Base-by-base conservation (phyloP, 2,888 invertebrate genomes). In the Vesta saturnalis region DNA sequence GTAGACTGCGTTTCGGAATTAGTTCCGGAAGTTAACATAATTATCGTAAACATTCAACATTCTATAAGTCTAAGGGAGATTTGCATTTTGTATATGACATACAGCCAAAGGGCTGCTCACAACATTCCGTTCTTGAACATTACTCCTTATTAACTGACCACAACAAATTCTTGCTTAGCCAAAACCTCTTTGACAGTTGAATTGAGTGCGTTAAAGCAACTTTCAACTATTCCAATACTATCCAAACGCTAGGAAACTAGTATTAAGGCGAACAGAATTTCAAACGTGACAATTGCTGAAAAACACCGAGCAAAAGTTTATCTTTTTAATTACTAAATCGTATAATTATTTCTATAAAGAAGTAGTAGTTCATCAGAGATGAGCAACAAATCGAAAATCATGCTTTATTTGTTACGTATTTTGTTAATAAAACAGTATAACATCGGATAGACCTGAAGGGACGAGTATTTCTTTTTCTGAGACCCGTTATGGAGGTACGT, bases 201-300 rank as follows among this genome's bases (percentile, higher is more conserved):
- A 69, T 61, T 66, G 71, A 23, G 65, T 69, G 66, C 66, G 71
- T 71, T 69, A 67, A 52, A 57, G 60, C 54, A 65, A 70, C 65
- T 64, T 63, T 54, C 54, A 73, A 73, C 73, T 73, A 73, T 73
- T 73, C 67, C 73, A 72, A 72, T 73, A 63, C 63, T 57, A 39
- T 39, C 39, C n/a, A 39, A 39, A 39, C 39, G n/a, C 39, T n/a
- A 39, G 12, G 8, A 39, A 39, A 39, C 39, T n/a, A 39, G 39
- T 39, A 39, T 39, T 39, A n/a, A n/a, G 8, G 39, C 21, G 22
- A 54, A 49, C 63, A 58, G 58, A 59, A 67, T 63, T 58, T 63
- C 63, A 55, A 64, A 55, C 60, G 60, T 64, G 68, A 68, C 68
- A 59, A n/a, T n/a, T n/a, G n/a, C n/a, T n/a, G n/a, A n/a, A n/a